These are phyloP conservation scores for Eublepharis macularius DNA, from an alignment of 2,113 vertebrate genomes.

Conservation along the genomic window DNA sequence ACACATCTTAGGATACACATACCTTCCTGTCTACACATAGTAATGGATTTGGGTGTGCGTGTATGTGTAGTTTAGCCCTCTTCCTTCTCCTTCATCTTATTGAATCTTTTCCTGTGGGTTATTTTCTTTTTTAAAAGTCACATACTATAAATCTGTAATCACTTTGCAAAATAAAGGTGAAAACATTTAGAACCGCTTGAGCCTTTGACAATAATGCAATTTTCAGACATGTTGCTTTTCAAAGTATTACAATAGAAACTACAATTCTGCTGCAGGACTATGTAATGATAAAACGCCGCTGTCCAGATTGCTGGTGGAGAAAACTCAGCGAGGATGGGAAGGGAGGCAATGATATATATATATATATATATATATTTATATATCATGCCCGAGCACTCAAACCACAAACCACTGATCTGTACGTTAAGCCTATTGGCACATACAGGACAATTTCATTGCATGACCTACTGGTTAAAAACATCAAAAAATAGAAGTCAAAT, in stretches of 20 bases:
- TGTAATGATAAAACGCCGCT: constrained; percentile 27
- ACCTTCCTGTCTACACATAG: too few species aligned
- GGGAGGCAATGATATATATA: neutral
- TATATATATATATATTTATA: constrained; percentile 50
- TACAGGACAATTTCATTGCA: constrained; percentile 70
- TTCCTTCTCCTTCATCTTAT: neutral
- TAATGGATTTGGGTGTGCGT: neutral
- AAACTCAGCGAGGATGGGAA: constrained; percentile 38
- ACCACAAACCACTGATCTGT: constrained; percentile 67
- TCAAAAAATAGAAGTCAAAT: constrained; percentile 71
- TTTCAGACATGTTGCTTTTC: constrained; percentile 31
- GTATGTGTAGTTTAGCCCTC: neutral
- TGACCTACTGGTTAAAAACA: constrained; percentile 75
- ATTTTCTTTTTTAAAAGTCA: neutral
- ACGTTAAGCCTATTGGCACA: constrained; percentile 70
- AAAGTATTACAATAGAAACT: constrained; percentile 28
- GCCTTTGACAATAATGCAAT: constrained; percentile 38
- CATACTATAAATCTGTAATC: neutral
- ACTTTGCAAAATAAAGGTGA: constrained; percentile 27
- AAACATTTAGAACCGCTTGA: constrained; percentile 14
- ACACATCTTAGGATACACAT: too few species aligned
- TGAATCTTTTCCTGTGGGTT: neutral
- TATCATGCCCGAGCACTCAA: constrained; percentile 53
- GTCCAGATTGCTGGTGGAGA: constrained; percentile 53
- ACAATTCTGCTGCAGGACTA: constrained; percentile 24